Evolutionary conservation across 2,113 vertebrate genomes (phyloP).

Genomic region (Osmerus eperlanus): DNA sequence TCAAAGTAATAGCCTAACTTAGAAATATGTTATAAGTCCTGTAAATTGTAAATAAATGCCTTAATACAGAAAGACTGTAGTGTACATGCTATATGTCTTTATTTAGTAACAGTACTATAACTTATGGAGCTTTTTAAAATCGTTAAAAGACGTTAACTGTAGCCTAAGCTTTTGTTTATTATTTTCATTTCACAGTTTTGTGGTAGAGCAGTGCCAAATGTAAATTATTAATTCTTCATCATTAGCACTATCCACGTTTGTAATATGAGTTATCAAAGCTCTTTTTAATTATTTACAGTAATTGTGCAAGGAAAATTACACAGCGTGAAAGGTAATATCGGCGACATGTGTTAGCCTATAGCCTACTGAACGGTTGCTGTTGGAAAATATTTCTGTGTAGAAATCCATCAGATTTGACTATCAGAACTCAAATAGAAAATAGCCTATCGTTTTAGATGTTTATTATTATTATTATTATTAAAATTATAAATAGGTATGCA

Average conservation of each 20-base stretch:
- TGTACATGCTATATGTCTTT: too few species aligned
- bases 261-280: conserved; percentile 99
- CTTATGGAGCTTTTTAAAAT: not conserved
- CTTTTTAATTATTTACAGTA: conserved; percentile 94
- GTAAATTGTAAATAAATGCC: not conserved
- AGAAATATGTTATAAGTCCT: not conserved
- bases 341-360: conserved; percentile 78
- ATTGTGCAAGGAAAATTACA: conserved; percentile 87
- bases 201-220: conserved; percentile 22
- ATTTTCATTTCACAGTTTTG: conserved; percentile 12
- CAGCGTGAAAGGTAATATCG: conserved; percentile 83
- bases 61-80: not conserved
- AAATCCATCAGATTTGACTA: not conserved
- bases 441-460: not conserved
- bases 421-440: not conserved
- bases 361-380: conserved; percentile 42
- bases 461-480: not conserved
- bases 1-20: conserved; percentile 9
- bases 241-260: conserved; percentile 86
- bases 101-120: too few species aligned
- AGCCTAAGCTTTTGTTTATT: conserved; percentile 4
- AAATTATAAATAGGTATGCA: not conserved
- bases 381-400: conserved; percentile 46
- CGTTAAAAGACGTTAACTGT: not conserved
- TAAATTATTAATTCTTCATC: conserved; percentile 93